These are phyloP conservation scores for Antitype chi DNA, from an alignment of 2,888 invertebrate species.

Conservation along the genomic window DNA sequence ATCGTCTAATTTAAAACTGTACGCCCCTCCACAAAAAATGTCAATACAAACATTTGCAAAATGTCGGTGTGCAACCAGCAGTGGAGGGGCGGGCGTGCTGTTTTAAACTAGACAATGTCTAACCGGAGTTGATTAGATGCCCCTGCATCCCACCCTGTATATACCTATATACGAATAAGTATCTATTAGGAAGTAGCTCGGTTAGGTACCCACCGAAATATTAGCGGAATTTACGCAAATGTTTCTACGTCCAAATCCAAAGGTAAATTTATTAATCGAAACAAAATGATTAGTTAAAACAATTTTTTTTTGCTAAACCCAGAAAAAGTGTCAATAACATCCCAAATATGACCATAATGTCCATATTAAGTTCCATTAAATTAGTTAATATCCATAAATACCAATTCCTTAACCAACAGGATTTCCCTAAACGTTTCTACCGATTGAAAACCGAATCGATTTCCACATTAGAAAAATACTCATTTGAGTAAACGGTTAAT, in stretches of 20 bases:
- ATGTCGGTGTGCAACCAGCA: too few species aligned
- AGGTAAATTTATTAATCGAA: background rate
- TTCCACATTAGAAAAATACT: constrained; percentile 48
- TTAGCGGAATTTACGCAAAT: background rate
- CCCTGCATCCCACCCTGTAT: too few species aligned
- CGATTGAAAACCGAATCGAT: constrained; percentile 51
- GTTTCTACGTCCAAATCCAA: background rate
- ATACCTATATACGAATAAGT: too few species aligned
- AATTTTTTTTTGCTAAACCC: background rate
- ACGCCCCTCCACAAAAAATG: too few species aligned
- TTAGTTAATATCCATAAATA: constrained; percentile 23
- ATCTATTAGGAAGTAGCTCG: background rate
- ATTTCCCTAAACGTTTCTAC: constrained; percentile 54
- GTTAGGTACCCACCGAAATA: background rate
- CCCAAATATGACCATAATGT: constrained; percentile 28
- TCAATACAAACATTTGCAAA: too few species aligned
- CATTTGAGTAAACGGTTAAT: constrained; percentile 26
- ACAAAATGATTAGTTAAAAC: background rate
- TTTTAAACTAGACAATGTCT: too few species aligned
- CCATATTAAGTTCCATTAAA: constrained; percentile 1
- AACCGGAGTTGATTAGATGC: too few species aligned
- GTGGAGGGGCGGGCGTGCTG: too few species aligned
- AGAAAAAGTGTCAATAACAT: constrained; percentile 30
- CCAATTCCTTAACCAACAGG: constrained; percentile 37
- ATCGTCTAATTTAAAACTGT: too few species aligned